Conservation (phyloP, 2,113 vertebrate species). For the Dryoscopus gambensis region DNA sequence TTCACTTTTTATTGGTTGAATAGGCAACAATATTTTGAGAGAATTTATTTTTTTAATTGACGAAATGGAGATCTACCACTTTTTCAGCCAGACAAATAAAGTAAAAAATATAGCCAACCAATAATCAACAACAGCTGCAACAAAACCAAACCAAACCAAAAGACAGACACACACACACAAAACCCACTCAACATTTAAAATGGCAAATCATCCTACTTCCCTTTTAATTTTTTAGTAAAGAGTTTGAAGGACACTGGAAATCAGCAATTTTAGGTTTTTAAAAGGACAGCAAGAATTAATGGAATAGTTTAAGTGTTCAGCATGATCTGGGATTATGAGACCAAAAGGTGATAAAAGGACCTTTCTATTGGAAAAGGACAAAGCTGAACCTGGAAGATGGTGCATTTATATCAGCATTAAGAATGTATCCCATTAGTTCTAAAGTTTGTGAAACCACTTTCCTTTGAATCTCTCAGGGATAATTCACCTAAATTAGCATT, state of each 20-base stretch:
- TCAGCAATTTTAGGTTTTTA: not conserved
- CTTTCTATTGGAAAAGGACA: constrained; percentile 2
- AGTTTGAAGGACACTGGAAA: not conserved
- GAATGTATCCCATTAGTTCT: constrained; percentile 22
- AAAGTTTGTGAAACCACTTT: constrained; percentile 28
- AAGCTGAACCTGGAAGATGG: not conserved
- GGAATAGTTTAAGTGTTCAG: constrained; percentile 1
- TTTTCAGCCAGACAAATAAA: not conserved
- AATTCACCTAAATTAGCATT: constrained; percentile 53
- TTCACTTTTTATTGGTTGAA: not conserved
- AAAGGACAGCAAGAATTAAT: constrained; percentile 2
- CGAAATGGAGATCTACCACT: not conserved
- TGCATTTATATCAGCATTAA: constrained; percentile 22
- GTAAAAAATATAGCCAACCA: not conserved
- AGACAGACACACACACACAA: not conserved
- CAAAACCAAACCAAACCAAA: not conserved
- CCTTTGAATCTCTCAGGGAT: constrained; percentile 17
- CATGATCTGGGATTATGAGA: constrained; percentile 39
- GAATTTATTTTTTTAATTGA: not conserved
- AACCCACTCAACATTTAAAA: not conserved
- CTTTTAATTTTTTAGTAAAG: not conserved
- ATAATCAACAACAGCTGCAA: not conserved
- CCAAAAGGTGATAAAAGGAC: constrained; percentile 4
- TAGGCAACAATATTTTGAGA: not conserved
- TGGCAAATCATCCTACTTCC: not conserved